Evolutionary conservation across 1,140 invertebrate genomes (phyloP), one percentile per base, ranked within the genome.

Genomic region (Drosophila baimaii): DNA sequence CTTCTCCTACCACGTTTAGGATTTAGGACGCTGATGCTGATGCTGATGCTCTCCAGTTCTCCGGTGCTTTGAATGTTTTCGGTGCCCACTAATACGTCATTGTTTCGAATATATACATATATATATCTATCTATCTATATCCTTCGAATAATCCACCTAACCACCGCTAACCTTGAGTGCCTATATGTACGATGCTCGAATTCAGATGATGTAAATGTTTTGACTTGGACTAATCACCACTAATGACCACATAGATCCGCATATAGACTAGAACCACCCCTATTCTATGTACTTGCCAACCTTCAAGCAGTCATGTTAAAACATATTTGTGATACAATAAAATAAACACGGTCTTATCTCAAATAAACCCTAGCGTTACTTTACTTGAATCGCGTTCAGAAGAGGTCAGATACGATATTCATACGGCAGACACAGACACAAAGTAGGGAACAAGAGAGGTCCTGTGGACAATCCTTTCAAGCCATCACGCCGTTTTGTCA

Each of bases 1-100:
- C 92, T 97, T 95, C 92, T 96, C 96, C 76, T 97, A 97, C 93
- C 95, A 96, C 92, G 95, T 97, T 89, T 97, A 96, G 65, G 46
- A 94, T 43, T 43, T 35, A 54, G 31, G 59, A 35, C 33, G n/a
- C n/a, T n/a, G n/a, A 35, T 31, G 59, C 47, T 51, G 29, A 44
- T 49, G 61, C 19, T 29, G 62, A 65, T 23, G 51, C 19, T 23
- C 51, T 23, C 51, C 51, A 54, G 51, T 54, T 35, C 51, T 54
- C 62, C 54, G 62, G 37, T 23, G 27, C 63, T 65, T 65, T 65
- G 39, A 65, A 65, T 69, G 44, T 69, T 69, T 52, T 69, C 51
- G 65, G 62, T 69, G 65, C 73, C 54, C 21, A 54, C 49, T 68
- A 76, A 77, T 52, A 55, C 72, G 43, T 71, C 69, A 71, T 49